Evolutionary conservation across 2,797 vertebrate species (phyloP).

Genomic region (Garrulus glandarius): DNA sequence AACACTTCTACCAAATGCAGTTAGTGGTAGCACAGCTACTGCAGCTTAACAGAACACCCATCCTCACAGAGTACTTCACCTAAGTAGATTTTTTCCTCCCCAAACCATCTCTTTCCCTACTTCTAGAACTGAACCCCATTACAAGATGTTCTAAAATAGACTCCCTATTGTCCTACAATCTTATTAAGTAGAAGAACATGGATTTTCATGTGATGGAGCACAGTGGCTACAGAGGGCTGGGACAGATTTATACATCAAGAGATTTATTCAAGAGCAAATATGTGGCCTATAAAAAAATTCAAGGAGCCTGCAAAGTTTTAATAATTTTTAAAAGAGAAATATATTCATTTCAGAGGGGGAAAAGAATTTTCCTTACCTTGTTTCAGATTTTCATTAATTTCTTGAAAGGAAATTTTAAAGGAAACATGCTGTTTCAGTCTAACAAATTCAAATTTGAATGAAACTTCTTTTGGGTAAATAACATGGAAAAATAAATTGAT

Average conservation of each 20-base stretch:
- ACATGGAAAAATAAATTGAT: neutral
- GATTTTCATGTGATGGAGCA: neutral
- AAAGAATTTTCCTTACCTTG: neutral
- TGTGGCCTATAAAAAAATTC: neutral
- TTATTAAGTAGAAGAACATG: neutral
- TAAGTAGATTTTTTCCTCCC: fast-evolving
- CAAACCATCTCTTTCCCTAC: neutral
- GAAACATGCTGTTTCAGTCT: neutral
- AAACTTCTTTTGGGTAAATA: neutral
- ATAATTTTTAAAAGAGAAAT: neutral
- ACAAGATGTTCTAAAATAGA: neutral
- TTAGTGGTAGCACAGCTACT: neutral
- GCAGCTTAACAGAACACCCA: neutral
- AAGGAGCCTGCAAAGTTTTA: neutral
- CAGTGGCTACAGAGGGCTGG: neutral
- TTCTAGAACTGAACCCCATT: neutral
- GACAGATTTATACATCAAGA: neutral
- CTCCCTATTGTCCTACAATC: neutral
- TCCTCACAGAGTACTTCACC: neutral
- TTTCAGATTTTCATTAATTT: neutral
- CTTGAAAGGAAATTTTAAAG: neutral
- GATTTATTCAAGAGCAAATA: slow-evolving; percentile 8
- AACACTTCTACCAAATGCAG: neutral
- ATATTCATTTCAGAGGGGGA: neutral
- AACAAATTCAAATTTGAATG: neutral